Percentiles rank a stretch among this genome's conserved stretches.
phyloP scores from a whole-genome alignment of 2,797 vertebrate species.

The Syngnathus rostellatus region DNA sequence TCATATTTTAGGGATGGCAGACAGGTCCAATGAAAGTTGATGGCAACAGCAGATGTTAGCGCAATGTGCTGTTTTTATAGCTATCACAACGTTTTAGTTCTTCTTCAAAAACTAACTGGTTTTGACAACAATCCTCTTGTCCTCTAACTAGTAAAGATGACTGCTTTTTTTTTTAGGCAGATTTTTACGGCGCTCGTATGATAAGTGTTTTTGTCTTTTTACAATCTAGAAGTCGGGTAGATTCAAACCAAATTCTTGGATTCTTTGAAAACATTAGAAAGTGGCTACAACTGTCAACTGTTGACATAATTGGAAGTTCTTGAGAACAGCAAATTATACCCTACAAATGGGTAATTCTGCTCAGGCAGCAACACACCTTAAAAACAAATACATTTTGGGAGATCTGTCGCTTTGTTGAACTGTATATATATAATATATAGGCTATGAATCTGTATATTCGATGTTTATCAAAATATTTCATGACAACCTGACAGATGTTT shows the following conservation, averaged over 20 bases:
- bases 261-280: no score
- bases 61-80: conserved; percentile 67
- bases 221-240: neutral
- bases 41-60: conserved; percentile 83
- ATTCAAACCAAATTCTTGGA: no score
- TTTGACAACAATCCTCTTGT: conserved; percentile 57
- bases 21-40: conserved; percentile 79
- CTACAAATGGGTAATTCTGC: no score
- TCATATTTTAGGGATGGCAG: conserved; percentile 86
- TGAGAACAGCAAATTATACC: no score
- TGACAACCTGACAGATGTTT: neutral
- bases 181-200: neutral
- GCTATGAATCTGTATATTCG: no score
- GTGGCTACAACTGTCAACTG: no score
- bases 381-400: no score
- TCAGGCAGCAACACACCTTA: no score
- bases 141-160: conserved; percentile 51
- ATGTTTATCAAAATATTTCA: no score
- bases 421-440: no score
- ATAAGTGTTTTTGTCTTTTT: neutral
- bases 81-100: conserved; percentile 57
- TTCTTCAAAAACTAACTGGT: conserved; percentile 54
- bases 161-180: conserved; percentile 5
- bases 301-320: no score
- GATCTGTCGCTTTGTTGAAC: no score